Evolutionary conservation across 2,797 vertebrate genomes (phyloP).

Genomic region (Semaprochilodus insignis): DNA sequence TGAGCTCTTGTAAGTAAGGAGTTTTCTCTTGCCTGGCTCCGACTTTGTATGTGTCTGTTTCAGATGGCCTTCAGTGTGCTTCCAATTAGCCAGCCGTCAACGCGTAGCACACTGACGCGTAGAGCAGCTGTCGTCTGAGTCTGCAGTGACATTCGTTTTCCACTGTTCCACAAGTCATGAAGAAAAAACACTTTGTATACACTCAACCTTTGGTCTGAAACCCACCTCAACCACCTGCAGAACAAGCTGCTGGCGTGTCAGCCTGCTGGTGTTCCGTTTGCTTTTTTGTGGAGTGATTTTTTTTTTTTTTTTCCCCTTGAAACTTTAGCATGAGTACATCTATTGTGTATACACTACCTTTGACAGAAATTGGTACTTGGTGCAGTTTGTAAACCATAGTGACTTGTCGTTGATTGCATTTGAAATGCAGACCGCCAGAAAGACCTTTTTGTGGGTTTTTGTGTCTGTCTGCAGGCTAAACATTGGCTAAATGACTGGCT

Average conservation of each 20-base stretch:
- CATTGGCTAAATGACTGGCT: neutral
- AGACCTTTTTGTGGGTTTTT: neutral
- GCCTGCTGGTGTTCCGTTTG: neutral
- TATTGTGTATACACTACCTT: neutral
- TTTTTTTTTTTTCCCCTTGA: too few species aligned
- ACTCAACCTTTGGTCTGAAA: constrained; percentile 3
- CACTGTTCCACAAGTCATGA: constrained; percentile 11
- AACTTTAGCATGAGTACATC: neutral
- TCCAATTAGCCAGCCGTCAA: constrained; percentile 31
- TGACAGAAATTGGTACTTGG: neutral
- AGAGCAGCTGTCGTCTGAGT: constrained; percentile 30
- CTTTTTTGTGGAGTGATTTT: neutral
- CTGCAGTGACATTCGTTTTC: constrained; percentile 28
- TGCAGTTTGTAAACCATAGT: neutral
- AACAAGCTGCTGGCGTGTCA: neutral
- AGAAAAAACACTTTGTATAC: constrained; percentile 10
- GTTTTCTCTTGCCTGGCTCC: neutral
- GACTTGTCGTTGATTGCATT: neutral
- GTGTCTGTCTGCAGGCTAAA: constrained; percentile 15
- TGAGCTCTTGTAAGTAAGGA: constrained; percentile 40
- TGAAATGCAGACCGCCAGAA: neutral
- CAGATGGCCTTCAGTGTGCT: constrained; percentile 29
- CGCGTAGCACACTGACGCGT: constrained; percentile 31
- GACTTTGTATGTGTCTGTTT: constrained; percentile 23
- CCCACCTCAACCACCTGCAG: neutral